These are phyloP conservation scores for Diarsia dahlii DNA, from an alignment of 2,888 invertebrate species.

Conservation along the genomic window DNA sequence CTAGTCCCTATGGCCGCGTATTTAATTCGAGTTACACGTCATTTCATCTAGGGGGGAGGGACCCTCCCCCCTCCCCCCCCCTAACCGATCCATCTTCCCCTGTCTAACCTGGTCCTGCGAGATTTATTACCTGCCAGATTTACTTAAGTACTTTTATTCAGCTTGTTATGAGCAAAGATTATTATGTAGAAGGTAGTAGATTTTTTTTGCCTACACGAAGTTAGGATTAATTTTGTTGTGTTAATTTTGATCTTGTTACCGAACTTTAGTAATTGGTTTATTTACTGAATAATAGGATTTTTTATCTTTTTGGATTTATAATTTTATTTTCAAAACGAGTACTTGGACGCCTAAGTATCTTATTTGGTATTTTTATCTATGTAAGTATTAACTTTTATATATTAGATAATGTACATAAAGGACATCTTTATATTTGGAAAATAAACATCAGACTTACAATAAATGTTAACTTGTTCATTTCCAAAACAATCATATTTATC, in stretches of 20 bases:
- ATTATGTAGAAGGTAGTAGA: conserved; percentile 19
- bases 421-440: too few relatives aligned
- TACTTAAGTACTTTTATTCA: conserved; percentile 77
- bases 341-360: too few relatives aligned
- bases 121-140: conserved; percentile 80
- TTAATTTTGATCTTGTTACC: not conserved
- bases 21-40: conserved; percentile 66
- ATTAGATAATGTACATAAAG: too few relatives aligned
- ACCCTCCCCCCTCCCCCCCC: not conserved
- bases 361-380: too few relatives aligned
- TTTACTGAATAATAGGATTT: not conserved
- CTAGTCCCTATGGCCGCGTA: not conserved
- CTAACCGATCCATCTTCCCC: conserved; percentile 71
- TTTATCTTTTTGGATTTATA: not conserved
- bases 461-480: too few relatives aligned
- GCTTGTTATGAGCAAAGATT: conserved; percentile 70
- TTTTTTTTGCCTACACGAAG: conserved; percentile 33
- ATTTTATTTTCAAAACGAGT: too few relatives aligned
- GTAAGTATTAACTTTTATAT: too few relatives aligned
- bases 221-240: not conserved
- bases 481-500: not conserved
- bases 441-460: too few relatives aligned
- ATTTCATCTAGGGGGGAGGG: conserved; percentile 53
- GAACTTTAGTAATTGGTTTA: not conserved
- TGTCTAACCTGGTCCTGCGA: conserved; percentile 66